phyloP scores from a whole-genome alignment of 2,888 invertebrate genomes.

The Ophioninae sp. region DNA sequence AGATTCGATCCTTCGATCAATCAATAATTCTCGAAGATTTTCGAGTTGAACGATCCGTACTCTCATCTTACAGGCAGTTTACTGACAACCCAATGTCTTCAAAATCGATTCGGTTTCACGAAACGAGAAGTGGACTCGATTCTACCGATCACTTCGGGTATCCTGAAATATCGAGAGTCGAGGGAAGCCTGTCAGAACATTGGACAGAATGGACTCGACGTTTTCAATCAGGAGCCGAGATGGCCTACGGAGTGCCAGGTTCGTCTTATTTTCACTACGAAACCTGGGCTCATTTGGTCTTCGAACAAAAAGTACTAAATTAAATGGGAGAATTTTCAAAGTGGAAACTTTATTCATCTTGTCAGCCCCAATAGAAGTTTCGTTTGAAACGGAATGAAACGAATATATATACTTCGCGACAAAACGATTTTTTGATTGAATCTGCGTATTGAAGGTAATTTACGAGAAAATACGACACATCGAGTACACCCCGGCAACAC shows the following conservation, averaged over 20 bases:
- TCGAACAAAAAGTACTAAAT: not conserved
- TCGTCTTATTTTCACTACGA: not conserved
- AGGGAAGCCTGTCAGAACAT: slow-evolving; percentile 70
- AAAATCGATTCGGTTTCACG: slow-evolving; percentile 68
- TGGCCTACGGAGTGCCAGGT: slow-evolving; percentile 96
- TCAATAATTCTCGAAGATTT: not conserved
- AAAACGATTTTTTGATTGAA: not conserved
- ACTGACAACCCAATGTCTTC: slow-evolving; percentile 69
- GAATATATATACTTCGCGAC: not conserved
- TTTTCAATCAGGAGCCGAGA: slow-evolving; percentile 88
- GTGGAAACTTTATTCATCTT: not conserved
- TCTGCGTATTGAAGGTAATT: slow-evolving; percentile 85
- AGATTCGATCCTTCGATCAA: not conserved
- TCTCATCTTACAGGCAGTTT: slow-evolving; percentile 66
- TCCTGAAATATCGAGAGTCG: slow-evolving; percentile 69
- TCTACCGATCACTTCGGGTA: slow-evolving; percentile 68
- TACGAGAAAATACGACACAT: slow-evolving; percentile 91
- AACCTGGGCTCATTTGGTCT: not conserved
- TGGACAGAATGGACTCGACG: slow-evolving; percentile 70
- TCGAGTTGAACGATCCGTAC: not conserved
- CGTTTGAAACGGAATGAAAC: not conserved
- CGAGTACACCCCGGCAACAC: slow-evolving; percentile 86
- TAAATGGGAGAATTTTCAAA: not conserved
- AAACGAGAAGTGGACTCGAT: slow-evolving; percentile 70
- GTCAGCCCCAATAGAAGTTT: slow-evolving; percentile 17